phyloP scores from a whole-genome alignment of 2,797 vertebrate genomes.

The Eutrigla gurnardus region DNA sequence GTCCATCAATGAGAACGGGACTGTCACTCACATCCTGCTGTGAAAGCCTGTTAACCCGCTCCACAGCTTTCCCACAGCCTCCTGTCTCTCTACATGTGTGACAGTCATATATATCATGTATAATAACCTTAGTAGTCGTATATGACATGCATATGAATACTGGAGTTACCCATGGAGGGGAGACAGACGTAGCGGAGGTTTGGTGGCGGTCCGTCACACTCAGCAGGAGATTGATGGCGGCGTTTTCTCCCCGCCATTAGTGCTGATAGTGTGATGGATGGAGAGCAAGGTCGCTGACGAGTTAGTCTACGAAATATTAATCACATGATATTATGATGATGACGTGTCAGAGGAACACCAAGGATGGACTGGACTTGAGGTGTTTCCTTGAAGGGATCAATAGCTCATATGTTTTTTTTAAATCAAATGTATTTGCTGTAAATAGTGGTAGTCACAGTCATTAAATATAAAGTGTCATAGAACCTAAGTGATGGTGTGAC shows the following conservation, averaged over 20 bases:
- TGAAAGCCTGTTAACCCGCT: no score
- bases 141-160: no score
- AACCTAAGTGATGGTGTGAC: no score
- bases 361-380: neutral
- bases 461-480: neutral
- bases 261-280: constrained; percentile 35
- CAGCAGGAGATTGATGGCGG: constrained; percentile 38
- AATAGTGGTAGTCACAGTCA: neutral
- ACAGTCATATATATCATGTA: no score
- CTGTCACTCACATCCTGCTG: no score
- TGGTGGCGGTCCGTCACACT: neutral
- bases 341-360: no score
- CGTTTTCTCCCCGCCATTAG: constrained; percentile 14
- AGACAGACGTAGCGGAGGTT: constrained; percentile 3
- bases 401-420: neutral
- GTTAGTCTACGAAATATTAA: neutral
- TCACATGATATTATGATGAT: no score
- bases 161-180: neutral
- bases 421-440: no score
- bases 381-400: neutral
- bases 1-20: no score
- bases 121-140: no score
- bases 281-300: neutral
- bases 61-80: no score
- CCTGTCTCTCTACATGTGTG: no score